Base-by-base conservation (phyloP, 2,113 vertebrate genomes). In the Pyrgilauda ruficollis region DNA sequence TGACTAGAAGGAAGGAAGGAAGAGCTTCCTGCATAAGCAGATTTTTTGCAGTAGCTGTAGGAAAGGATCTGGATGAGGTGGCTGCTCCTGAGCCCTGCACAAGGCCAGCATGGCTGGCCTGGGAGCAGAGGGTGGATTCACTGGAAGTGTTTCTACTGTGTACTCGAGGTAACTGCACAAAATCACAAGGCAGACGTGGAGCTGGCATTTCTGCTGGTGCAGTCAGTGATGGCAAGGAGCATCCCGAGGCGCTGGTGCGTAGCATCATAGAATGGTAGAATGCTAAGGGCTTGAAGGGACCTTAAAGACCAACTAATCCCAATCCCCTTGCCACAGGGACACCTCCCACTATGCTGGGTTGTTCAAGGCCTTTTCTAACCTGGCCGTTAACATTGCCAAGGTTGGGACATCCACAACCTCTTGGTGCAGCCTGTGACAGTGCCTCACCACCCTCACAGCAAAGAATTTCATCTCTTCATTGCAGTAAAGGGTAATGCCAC, bases 321-420 rank as follows among this genome's bases (percentile, higher is more conserved):
- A 66, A 16, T 9, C 26, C 18, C 10, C 8, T 66, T 81, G 68
- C 35, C 13, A 6, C 4, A 66, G 59, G 68, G 27, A 33, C 27
- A 9, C 11, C 4, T 59, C 44, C 22, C 22, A 11, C 15, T 33
- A 11, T 17, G 19, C 18, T 1, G 19, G 22, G 15, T 33, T 59
- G 52, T 52, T 89, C 18, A 22, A 73, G 33, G 23, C 44, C 44
- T 59, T 37, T 13, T 44, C 19, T 49, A 26, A 0, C 10, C 37
- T 66, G 31, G 6, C 22, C 15, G 4, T 52, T 33, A 59, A 3
- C 19, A 15, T 27, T 50, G 37, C 18, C 37, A 59, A 19, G 7
- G 18, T 0, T 59, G 27, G 27, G 23, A 10, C 44, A 52, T n/a
- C 33, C 18, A 44, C 52, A 28, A 0, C 28, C 19, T 59, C 73